Evolutionary conservation across 1,140 invertebrate species (phyloP).

Genomic region (Nebria ingens): DNA sequence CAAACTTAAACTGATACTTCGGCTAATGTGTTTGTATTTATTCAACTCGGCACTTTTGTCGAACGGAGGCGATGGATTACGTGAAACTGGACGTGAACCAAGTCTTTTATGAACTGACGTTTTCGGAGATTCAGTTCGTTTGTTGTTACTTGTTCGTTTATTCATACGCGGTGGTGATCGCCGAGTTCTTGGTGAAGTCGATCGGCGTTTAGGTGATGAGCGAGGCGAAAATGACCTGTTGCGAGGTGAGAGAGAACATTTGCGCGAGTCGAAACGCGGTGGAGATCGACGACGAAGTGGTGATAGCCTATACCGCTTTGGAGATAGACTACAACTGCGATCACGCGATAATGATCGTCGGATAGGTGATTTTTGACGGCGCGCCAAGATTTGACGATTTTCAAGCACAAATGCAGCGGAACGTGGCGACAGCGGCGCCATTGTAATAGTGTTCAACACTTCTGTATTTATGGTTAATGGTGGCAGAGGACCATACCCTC

Average conservation of each 20-base stretch:
- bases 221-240: constrained; percentile 20
- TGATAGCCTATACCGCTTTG: background rate
- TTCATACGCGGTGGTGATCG: background rate
- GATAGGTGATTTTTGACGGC: constrained; percentile 26
- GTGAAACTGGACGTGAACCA: background rate
- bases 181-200: constrained; percentile 15
- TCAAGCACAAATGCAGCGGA: constrained; percentile 34
- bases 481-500: constrained; percentile 20
- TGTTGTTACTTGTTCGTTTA: background rate
- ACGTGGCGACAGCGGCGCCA: constrained; percentile 32
- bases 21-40: background rate
- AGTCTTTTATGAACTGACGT: constrained; percentile 1
- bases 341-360: constrained; percentile 26
- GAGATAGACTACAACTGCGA: constrained; percentile 18
- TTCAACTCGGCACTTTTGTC: background rate
- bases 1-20: constrained; percentile 5
- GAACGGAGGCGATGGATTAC: background rate
- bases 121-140: background rate
- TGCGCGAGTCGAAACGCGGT: background rate
- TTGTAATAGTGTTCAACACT: constrained; percentile 23
- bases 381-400: constrained; percentile 32
- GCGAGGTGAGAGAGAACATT: constrained; percentile 3
- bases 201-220: constrained; percentile 18
- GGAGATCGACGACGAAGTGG: background rate
- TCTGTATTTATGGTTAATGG: constrained; percentile 27